Base-by-base conservation (phyloP, 2,797 vertebrate genomes). In the Cirrhinus mrigala region DNA sequence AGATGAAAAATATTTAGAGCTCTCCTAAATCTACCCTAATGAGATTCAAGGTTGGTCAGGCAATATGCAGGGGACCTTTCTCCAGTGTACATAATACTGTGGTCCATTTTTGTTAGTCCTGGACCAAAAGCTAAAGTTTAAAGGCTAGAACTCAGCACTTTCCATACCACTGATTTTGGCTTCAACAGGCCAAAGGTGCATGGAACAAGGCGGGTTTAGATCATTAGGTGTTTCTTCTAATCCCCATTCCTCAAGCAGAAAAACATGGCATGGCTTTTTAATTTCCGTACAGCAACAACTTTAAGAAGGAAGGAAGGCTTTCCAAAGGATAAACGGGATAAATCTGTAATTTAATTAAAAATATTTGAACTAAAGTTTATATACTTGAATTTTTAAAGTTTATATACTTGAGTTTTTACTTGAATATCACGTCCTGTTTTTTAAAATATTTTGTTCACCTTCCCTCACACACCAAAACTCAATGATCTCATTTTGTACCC, bases 401-500 rank as follows among this genome's bases (percentile, higher is more conserved):
- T n/a, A n/a, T n/a, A n/a, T n/a, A n/a, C n/a, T n/a, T n/a, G n/a
- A n/a, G n/a, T n/a, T n/a, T n/a, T n/a, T n/a, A n/a, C 74, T 37
- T 60, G 77, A 86, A 85, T 50, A 87, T 84, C 71, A 85, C 54
- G 79, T 48, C 33, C 10, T 24, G 73, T 56, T 52, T 81, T 64
- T 54, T 40, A 0, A 10, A 64, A 77, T 1, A 62, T 79, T 87
- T 78, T 75, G 71, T 58, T 90, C 27, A 52, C 40, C 75, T 85
- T 90, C 85, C 86, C 83, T 84, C 87, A 88, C 74, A 29, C 46
- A 52, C 60, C 29, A 50, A 88, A 79, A 90, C 50, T 62, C 20
- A 82, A 84, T 92, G 93, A 92, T 92, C 91, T 94, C 91, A 93
- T 91, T 90, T 90, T 85, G 80, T 90, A 87, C 87, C 85, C 89